Evolutionary conservation across 2,888 invertebrate genomes (phyloP).

Genomic region (Callyntrura sp.): DNA sequence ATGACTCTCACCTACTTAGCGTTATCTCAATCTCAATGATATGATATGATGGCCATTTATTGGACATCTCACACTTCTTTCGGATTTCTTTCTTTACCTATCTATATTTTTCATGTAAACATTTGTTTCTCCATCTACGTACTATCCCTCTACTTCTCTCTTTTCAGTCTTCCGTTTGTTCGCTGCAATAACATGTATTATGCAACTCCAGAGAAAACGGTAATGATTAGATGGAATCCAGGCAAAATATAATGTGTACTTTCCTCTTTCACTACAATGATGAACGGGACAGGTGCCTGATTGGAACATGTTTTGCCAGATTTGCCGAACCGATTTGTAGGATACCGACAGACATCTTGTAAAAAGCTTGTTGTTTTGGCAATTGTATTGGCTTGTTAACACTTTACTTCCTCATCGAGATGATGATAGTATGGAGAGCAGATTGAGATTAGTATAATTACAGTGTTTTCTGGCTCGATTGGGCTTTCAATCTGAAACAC

Average conservation of each 20-base stretch:
- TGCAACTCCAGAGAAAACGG: slow-evolving; percentile 3
- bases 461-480: neutral
- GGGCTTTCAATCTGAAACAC: neutral
- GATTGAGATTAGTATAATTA: too few species aligned
- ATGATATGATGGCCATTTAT: slow-evolving; percentile 57
- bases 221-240: slow-evolving; percentile 15
- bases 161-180: neutral
- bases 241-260: neutral
- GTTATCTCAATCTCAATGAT: slow-evolving; percentile 61
- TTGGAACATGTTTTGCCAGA: slow-evolving; percentile 49
- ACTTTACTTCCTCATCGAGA: slow-evolving; percentile 56
- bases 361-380: neutral
- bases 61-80: slow-evolving; percentile 50
- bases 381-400: slow-evolving; percentile 38
- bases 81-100: slow-evolving; percentile 12
- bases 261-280: neutral
- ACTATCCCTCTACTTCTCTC: neutral
- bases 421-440: neutral
- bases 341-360: neutral
- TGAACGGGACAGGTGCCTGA: slow-evolving; percentile 46
- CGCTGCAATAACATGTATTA: neutral
- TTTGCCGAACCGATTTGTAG: neutral
- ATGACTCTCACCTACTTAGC: slow-evolving; percentile 68
- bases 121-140: too few species aligned
- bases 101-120: neutral